phyloP scores from a whole-genome alignment of 2,113 vertebrate species.

The Falco punctatus region DNA sequence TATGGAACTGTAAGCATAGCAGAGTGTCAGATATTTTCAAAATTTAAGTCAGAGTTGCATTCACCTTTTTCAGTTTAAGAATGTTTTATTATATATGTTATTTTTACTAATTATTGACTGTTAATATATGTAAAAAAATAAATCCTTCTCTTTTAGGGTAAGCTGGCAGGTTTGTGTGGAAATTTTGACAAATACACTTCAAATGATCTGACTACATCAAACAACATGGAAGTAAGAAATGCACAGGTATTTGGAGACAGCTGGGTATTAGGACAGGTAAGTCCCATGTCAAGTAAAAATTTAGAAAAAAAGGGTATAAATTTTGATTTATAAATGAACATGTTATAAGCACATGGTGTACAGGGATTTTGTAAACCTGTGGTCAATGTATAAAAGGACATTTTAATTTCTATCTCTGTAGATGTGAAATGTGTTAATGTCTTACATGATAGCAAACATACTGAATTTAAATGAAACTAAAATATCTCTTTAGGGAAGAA shows the following conservation, averaged over 20 bases:
- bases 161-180: slow-evolving; percentile 91
- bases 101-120: not conserved
- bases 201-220: slow-evolving; percentile 97
- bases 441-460: not conserved
- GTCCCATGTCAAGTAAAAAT: not conserved
- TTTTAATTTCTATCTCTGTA: not conserved
- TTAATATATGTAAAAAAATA: not conserved
- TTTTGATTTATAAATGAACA: not conserved
- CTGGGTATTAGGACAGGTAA: slow-evolving; percentile 95
- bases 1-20: not conserved
- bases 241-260: slow-evolving; percentile 96
- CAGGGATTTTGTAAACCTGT: not conserved
- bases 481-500: not conserved
- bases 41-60: not conserved
- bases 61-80: not conserved
- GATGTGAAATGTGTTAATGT: not conserved
- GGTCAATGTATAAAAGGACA: not conserved
- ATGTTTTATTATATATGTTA: not conserved
- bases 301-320: not conserved
- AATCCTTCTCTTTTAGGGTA: slow-evolving; percentile 79
- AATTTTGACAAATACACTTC: slow-evolving; percentile 98
- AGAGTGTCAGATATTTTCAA: not conserved
- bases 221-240: slow-evolving; percentile 95
- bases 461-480: not conserved
- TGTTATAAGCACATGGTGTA: fast-evolving